Percentiles rank a stretch among this genome's conserved stretches.
phyloP scores from a whole-genome alignment of 2,888 invertebrate species.

The Hartigia nigra region DNA sequence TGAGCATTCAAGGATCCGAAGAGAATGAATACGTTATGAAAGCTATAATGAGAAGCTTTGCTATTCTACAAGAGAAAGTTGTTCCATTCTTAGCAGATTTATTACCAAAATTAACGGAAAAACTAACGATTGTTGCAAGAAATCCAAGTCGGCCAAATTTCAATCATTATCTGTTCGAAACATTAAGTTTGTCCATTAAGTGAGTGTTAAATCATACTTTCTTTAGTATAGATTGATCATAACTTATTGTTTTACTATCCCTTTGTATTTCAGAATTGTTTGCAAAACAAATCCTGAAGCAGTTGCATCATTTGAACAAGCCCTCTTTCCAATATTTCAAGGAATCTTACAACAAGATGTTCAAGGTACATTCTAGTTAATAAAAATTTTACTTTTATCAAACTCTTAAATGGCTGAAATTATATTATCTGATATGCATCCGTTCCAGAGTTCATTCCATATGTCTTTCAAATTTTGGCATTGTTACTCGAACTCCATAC shows the following conservation, averaged over 20 bases:
- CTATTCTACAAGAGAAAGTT: conserved; percentile 82
- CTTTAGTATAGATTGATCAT: not conserved
- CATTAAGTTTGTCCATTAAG: conserved; percentile 89
- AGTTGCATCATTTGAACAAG: conserved; percentile 89
- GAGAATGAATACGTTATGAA: conserved; percentile 99
- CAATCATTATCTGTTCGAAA: conserved; percentile 98
- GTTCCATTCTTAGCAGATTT: conserved; percentile 84
- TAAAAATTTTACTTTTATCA: conserved; percentile 10
- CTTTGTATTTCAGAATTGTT: conserved; percentile 74
- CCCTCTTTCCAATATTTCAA: conserved; percentile 95
- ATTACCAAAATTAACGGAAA: conserved; percentile 85
- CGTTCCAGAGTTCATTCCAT: conserved; percentile 92
- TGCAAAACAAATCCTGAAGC: conserved; percentile 84
- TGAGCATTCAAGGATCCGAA: conserved; percentile 79
- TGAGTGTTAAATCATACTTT: conserved; percentile 63
- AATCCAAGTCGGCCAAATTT: conserved; percentile 98
- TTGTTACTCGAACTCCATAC: conserved; percentile 84
- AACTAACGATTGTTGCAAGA: conserved; percentile 84
- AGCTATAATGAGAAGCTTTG: conserved; percentile 91
- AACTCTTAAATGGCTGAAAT: conserved; percentile 2
- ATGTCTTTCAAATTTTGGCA: conserved; percentile 97
- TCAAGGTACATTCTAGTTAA: conserved; percentile 72
- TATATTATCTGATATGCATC: not conserved
- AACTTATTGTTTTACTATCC: not conserved
- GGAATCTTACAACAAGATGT: conserved; percentile 94